A percentile compares a stretch with the other conserved stretches of the same genome.
phyloP scores from a whole-genome alignment of 2,113 vertebrate species.

The Micronycteris hirsuta region DNA sequence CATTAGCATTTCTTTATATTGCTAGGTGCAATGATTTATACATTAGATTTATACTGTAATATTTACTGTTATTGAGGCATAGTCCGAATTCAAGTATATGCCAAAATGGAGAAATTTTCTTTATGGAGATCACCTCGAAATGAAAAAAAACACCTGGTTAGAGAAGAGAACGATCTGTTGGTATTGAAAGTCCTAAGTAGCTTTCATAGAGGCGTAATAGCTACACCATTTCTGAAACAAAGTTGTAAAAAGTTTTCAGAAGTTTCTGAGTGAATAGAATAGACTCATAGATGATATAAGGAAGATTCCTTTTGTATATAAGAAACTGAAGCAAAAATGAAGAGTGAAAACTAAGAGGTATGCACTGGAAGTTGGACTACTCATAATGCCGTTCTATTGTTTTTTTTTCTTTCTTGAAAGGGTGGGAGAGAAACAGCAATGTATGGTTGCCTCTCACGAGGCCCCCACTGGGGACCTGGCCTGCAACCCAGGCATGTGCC shows the following conservation, averaged over 20 bases:
- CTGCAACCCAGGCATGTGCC: no score
- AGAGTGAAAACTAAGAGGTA: not conserved
- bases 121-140: not conserved
- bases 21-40: not conserved
- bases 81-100: not conserved
- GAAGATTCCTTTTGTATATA: no score
- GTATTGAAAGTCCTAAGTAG: not conserved
- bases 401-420: no score
- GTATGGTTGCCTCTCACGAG: no score
- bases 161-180: not conserved
- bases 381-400: no score
- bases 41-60: not conserved
- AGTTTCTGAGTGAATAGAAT: not conserved
- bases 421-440: no score
- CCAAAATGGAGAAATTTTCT: not conserved
- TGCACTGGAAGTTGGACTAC: not conserved
- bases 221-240: not conserved
- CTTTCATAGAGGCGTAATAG: not conserved
- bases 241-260: not conserved
- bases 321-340: no score
- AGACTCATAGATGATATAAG: no score
- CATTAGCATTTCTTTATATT: constrained; percentile 5
- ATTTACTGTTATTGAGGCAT: not conserved
- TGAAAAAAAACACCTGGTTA: not conserved
- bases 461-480: no score